phyloP scores from a whole-genome alignment of 2,113 vertebrate genomes.

The Campylorhamphus procurvoides region DNA sequence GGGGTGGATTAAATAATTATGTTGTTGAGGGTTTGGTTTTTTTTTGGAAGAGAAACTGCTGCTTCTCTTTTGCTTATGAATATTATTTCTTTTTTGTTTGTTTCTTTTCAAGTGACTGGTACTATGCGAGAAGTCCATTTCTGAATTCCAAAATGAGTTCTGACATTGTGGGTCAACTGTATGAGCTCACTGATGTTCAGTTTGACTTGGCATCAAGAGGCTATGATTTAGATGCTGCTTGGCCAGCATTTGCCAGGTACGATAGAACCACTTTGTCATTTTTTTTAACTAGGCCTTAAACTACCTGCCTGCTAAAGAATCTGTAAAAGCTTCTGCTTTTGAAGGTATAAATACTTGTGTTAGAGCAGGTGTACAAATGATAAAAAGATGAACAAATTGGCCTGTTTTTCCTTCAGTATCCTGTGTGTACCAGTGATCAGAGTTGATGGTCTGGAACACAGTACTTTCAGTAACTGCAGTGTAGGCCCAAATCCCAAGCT shows the following conservation, averaged over 20 bases:
- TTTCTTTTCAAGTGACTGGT: conserved; percentile 87
- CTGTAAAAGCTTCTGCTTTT: background rate
- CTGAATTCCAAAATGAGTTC: conserved; percentile 87
- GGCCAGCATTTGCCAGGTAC: conserved; percentile 93
- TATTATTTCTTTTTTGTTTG: background rate
- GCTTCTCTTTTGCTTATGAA: background rate
- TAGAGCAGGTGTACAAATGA: background rate
- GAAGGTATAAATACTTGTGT: background rate
- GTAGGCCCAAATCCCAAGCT: background rate
- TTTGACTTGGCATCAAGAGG: conserved; percentile 90
- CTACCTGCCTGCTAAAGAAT: background rate
- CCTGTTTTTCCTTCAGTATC: background rate
- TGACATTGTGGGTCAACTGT: conserved; percentile 91
- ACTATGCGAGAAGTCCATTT: conserved; percentile 92
- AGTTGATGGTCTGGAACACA: background rate
- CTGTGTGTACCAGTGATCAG: background rate
- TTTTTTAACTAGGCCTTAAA: background rate
- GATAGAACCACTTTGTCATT: background rate
- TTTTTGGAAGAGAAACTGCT: background rate
- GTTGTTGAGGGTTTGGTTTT: background rate
- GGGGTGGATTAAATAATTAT: background rate
- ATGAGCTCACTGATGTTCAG: conserved; percentile 93
- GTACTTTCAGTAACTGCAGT: background rate
- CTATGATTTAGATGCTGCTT: conserved; percentile 90
- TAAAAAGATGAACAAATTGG: background rate